Evolutionary conservation across 1,140 invertebrate genomes (phyloP).

Genomic region (Bombus polaris): DNA sequence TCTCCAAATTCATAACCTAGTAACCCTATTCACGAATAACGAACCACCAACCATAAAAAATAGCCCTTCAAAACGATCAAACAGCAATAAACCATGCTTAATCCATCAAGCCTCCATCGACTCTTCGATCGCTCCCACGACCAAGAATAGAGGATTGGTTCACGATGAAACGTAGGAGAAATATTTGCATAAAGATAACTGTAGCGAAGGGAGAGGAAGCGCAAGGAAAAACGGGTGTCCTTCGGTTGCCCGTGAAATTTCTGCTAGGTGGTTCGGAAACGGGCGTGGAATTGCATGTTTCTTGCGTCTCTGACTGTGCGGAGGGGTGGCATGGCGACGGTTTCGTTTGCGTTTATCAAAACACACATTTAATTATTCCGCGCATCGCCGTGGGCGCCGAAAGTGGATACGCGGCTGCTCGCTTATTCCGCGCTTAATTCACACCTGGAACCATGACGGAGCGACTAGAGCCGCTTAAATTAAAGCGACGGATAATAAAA

Average conservation of each 20-base stretch:
- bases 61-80: not conserved
- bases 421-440: conserved; percentile 78
- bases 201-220: not conserved
- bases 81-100: not conserved
- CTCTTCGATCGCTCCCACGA: too few relatives aligned
- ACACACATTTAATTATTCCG: conserved; percentile 78
- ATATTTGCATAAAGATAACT: conserved; percentile 16
- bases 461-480: conserved; percentile 81
- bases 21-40: too few relatives aligned
- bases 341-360: conserved; percentile 72
- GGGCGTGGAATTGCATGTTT: conserved; percentile 28
- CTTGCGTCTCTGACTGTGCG: conserved; percentile 14
- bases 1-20: too few relatives aligned
- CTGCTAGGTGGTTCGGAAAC: not conserved
- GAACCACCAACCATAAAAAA: not conserved
- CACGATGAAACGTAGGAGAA: not conserved
- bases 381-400: conserved; percentile 68
- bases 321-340: conserved; percentile 4
- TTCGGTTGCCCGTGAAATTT: conserved; percentile 34
- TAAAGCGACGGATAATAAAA: conserved; percentile 82
- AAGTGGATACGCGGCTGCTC: conserved; percentile 60
- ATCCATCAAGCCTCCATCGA: not conserved
- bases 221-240: not conserved
- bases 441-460: conserved; percentile 79
- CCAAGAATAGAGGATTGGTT: not conserved